Conservation (phyloP, 2,888 invertebrate species). For the Drosophila longiperda region DNA sequence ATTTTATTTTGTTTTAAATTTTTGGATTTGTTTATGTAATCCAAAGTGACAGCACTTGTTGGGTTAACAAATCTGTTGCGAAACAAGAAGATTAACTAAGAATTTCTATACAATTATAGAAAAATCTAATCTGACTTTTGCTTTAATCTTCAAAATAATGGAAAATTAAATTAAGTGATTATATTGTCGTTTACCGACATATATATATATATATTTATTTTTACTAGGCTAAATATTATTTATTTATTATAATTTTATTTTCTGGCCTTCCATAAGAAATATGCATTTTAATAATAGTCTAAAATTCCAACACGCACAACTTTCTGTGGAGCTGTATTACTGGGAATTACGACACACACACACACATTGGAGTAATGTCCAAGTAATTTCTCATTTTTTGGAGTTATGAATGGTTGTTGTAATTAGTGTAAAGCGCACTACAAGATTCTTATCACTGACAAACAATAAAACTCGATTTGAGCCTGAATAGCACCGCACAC, state of each 20-base stretch:
- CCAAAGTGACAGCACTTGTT: conserved; percentile 37
- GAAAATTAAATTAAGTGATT: not conserved
- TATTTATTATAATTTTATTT: not conserved
- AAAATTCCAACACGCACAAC: conserved; percentile 52
- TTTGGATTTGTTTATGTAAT: conserved; percentile 22
- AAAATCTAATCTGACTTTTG: not conserved
- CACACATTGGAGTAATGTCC: conserved; percentile 37
- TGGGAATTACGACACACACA: conserved; percentile 24
- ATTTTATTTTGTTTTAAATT: not conserved
- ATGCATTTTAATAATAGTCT: conserved; percentile 19
- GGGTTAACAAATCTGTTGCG: not conserved
- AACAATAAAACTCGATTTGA: conserved; percentile 75
- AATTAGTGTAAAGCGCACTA: conserved; percentile 72
- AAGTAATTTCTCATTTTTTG: conserved; percentile 47
- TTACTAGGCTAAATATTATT: not conserved
- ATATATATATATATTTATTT: not conserved
- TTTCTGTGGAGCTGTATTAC: not conserved
- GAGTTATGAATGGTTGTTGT: conserved; percentile 65
- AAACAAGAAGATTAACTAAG: not conserved
- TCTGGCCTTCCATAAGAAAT: not conserved
- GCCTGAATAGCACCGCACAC: conserved; percentile 47
- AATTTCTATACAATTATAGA: not conserved
- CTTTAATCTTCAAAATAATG: not conserved
- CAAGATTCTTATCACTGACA: conserved; percentile 63
- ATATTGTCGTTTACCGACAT: not conserved